Base-by-base conservation (phyloP, 2,888 invertebrate species). In the Andrena haemorrhoa region DNA sequence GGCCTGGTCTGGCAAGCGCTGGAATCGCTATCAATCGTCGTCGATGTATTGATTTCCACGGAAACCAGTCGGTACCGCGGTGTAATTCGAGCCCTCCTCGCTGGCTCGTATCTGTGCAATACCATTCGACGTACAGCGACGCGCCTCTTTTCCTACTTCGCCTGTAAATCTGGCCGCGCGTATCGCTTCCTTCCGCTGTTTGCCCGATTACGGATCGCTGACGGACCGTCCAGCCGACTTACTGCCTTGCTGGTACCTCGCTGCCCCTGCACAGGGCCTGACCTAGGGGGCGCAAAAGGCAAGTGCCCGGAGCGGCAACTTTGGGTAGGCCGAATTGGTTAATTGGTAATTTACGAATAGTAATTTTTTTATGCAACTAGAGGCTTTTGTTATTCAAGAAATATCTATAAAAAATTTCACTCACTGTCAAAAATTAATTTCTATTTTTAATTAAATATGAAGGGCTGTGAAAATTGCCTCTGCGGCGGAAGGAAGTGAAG, bases 1-100 rank as follows among this genome's bases (percentile, higher is more conserved):
- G 6, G 31, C 33, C 68, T 23, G 33, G n/a, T 23, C 33, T 0
- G 26, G 29, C 60, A 26, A 61, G 47, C 58, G 26, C 56, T 77
- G 63, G 70, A 79, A 74, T 75, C 76, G 65, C 76, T 83, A 70
- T 86, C 83, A 79, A 83, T 86, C 86, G 86, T 72, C 68, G 61
- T 69, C 49, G 51, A 8, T 33, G 80, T 86, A 86, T 86, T 72
- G 84, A 80, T 86, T 86, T 86, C 78, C 75, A 79, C 84, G 82
- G 76, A 80, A 82, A 86, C 79, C 76, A 81, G 82, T 70, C 56
- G 68, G 61, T 20, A 77, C 75, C 78, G 74, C 73, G 56, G 84
- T 26, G 56, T 86, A 84, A 86, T 86, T 82, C 64, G 82, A 86
- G 70, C 79, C 61, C 61, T 29, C 16, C 56, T 60, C 53, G 29